These are phyloP conservation scores for Oreohelix idahoensis DNA, from an alignment of 1,140 invertebrate species.

Conservation along the genomic window DNA sequence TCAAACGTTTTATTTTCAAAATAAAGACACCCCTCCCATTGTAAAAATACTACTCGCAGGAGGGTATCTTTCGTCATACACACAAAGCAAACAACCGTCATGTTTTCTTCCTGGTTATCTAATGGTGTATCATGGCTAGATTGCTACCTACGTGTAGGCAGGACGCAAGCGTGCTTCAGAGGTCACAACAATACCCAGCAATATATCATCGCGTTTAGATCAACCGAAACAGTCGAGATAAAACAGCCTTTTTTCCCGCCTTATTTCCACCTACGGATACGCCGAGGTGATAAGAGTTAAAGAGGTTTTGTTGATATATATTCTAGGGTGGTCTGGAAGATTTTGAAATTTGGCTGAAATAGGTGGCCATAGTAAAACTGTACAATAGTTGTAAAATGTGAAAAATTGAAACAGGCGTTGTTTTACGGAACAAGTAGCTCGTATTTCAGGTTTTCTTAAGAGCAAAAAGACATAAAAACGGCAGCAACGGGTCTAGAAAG, in stretches of 20 bases:
- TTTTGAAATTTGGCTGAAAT: no score
- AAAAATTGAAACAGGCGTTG: no score
- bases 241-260: neutral
- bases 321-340: neutral
- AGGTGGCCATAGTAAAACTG: no score
- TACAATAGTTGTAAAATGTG: no score
- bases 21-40: neutral
- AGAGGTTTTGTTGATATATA: neutral
- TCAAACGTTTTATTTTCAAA: neutral
- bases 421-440: no score
- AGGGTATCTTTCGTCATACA: neutral
- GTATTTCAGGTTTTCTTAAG: no score
- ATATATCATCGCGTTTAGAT: neutral
- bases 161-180: neutral
- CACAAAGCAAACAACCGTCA: neutral
- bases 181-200: neutral
- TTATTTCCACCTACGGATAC: neutral
- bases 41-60: neutral
- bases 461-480: no score
- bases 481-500: no score
- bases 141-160: neutral
- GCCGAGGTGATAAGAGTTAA: neutral
- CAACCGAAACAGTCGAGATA: neutral
- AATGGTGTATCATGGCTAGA: neutral
- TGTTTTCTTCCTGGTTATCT: neutral